Conservation (phyloP, 2,797 vertebrate genomes). For the Liparis tanakae region DNA sequence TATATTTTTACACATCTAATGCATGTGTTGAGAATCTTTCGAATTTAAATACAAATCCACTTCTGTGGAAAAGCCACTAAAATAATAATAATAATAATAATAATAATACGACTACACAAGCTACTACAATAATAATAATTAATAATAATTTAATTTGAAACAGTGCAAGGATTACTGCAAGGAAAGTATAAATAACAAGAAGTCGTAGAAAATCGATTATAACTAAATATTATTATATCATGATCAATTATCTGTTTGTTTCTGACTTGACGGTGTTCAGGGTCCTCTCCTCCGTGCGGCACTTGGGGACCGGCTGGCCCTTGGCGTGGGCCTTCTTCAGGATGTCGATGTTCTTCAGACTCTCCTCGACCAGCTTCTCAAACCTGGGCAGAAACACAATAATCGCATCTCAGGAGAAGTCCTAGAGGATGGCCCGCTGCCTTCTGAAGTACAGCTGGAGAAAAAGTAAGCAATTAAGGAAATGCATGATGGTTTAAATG, state of each 20-base stretch:
- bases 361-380: constrained; percentile 88
- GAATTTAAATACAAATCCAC: neutral
- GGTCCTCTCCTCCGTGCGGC: constrained; percentile 90
- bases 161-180: neutral
- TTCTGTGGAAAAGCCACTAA: neutral
- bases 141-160: neutral
- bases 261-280: constrained; percentile 87
- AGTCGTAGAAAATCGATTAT: neutral
- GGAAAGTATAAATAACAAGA: too few species aligned
- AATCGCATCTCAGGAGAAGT: constrained; percentile 8
- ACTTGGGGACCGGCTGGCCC: constrained; percentile 85
- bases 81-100: too few species aligned
- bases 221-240: neutral
- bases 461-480: neutral
- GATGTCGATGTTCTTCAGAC: constrained; percentile 85
- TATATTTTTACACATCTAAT: constrained; percentile 10
- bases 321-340: constrained; percentile 87
- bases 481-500: neutral
- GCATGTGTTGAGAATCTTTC: neutral
- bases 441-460: neutral
- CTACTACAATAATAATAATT: neutral
- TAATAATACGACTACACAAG: neutral
- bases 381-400: constrained; percentile 75
- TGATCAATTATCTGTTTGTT: constrained; percentile 8
- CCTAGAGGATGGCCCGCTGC: neutral